phyloP scores from a whole-genome alignment of 2,113 vertebrate species.

The Phalacrocorax pelagicus region DNA sequence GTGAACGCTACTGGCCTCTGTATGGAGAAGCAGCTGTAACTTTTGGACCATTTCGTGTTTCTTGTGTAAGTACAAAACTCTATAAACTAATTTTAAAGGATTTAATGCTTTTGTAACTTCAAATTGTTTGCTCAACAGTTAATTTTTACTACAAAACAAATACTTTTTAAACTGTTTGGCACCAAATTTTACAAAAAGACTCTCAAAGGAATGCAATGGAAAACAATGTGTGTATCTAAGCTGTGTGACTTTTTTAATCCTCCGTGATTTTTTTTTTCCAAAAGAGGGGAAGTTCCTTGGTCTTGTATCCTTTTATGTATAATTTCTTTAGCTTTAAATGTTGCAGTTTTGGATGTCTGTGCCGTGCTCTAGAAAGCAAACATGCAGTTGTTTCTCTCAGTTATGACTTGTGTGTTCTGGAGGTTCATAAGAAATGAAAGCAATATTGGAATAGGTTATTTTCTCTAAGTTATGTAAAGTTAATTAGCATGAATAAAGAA shows the following conservation, averaged over 20 bases:
- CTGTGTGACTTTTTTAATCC: neutral
- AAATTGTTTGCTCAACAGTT: neutral
- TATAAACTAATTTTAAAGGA: neutral
- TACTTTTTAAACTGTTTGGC: neutral
- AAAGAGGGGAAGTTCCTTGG: neutral
- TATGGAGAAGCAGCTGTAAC: constrained; percentile 85
- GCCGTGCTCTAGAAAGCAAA: neutral
- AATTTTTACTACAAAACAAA: neutral
- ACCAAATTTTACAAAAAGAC: neutral
- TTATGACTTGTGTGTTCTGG: neutral
- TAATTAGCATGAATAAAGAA: neutral
- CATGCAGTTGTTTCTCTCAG: neutral
- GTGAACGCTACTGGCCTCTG: constrained; percentile 93
- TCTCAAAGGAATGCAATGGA: neutral
- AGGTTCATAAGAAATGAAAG: neutral
- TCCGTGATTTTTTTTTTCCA: accelerated
- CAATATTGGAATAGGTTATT: neutral
- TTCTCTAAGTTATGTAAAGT: neutral
- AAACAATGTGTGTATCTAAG: neutral
- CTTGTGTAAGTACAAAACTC: constrained; percentile 86
- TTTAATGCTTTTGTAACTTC: neutral
- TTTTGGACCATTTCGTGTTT: constrained; percentile 93
- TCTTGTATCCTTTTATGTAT: neutral
- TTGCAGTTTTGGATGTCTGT: neutral
- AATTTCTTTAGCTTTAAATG: neutral